A percentile compares a stretch with the other conserved stretches of the same genome.
These are phyloP conservation scores for Drosophila nigricruria DNA, from an alignment of 2,888 invertebrate species.

Conservation along the genomic window DNA sequence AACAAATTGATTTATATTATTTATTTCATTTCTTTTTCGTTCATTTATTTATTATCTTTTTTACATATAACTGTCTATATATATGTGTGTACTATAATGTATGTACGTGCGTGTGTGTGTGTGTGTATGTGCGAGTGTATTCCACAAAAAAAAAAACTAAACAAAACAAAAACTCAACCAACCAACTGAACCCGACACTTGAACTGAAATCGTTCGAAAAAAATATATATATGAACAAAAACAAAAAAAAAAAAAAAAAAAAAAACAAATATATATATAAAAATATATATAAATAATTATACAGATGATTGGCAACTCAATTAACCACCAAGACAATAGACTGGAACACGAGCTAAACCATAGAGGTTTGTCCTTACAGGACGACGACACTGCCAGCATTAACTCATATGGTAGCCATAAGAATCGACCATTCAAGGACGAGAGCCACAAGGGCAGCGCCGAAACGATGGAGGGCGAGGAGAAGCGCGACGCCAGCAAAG, in stretches of 20 bases:
- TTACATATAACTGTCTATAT: conserved; percentile 73
- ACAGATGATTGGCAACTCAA: conserved; percentile 90
- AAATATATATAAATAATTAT: conserved; percentile 61
- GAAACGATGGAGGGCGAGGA: conserved; percentile 95
- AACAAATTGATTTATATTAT: conserved; percentile 71
- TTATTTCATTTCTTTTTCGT: conserved; percentile 73
- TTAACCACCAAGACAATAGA: conserved; percentile 92
- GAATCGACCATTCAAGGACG: conserved; percentile 94
- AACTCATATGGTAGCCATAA: conserved; percentile 97
- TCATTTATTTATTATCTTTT: conserved; percentile 66
- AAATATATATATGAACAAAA: conserved; percentile 40
- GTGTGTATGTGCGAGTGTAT: conserved; percentile 39
- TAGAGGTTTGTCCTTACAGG: conserved; percentile 89
- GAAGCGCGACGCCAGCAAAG: conserved; percentile 95
- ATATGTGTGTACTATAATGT: conserved; percentile 66
- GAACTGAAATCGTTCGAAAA: conserved; percentile 69
- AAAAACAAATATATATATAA: conserved; percentile 28
- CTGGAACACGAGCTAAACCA: conserved; percentile 91
- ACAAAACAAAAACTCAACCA: conserved; percentile 55
- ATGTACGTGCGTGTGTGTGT: conserved; percentile 39
- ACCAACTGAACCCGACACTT: conserved; percentile 70
- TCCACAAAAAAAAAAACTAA: conserved; percentile 64
- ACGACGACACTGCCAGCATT: conserved; percentile 93
- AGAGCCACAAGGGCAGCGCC: conserved; percentile 95
- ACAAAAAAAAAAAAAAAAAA: conserved; percentile 25